Evolutionary conservation across 2,113 vertebrate genomes (phyloP), one percentile per base, ranked within the genome.

Genomic region (Hippocampus abdominalis): DNA sequence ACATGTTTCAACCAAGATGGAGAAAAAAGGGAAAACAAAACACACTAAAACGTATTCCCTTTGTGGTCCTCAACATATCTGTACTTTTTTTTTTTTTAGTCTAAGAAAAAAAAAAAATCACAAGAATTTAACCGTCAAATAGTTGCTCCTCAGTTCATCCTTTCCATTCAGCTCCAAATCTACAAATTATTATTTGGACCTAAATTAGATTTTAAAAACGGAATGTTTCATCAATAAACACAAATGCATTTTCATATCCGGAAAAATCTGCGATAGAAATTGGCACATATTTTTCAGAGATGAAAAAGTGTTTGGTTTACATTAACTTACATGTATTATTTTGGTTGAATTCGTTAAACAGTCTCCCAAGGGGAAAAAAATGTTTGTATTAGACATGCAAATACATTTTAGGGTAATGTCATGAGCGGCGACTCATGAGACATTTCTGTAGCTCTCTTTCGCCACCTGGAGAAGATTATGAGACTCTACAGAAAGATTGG

Each of bases 361-460:
- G 32, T 36, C 32, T 36, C 32, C 32, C 32, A 46, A 16, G 4
- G 15, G 13, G 10, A 21, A 51, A 20, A 51, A 8, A 21, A 51
- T 48, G 3, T 48, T 11, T 44, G 4, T 18, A 21, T 49, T 49
- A 49, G 18, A 49, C 18, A 49, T 49, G 16, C 6, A 49, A 20
- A 20, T 49, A 49, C 18, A 20, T 49, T 44, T 3, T 8, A 44
- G 21, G 51, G 9, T 23, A 23, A 15, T 48, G 16, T 48, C n/a
- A 53, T n/a, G 8, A 53, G 21, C 5, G 21, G 8, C 51, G 21
- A 53, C 51, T 53, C 27, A 49, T 18, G 23, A 4, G 64, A 65
- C 3, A 3, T 68, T 76, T 75, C 66, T 80, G 68, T 42, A 78
- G 87, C 80, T 85, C 90, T 85, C 82, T 90, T 73, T 63, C 86